Evolutionary conservation across 2,888 invertebrate genomes (phyloP).

Genomic region (Hecatera dysodea): DNA sequence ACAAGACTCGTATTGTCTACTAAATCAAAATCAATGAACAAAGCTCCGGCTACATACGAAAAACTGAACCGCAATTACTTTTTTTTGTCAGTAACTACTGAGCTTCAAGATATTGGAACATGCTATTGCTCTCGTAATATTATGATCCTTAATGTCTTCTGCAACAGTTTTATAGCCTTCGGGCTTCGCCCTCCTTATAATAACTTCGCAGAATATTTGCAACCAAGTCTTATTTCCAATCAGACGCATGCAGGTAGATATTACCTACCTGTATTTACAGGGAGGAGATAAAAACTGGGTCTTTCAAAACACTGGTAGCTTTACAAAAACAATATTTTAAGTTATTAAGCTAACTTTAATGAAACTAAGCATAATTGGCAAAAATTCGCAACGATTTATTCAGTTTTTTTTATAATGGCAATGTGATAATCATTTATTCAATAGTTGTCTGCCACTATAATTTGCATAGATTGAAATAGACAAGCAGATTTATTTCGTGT

Average conservation of each 20-base stretch:
- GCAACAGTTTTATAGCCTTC: constrained; percentile 46
- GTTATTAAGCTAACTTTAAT: too few relatives aligned
- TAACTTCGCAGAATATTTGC: constrained; percentile 57
- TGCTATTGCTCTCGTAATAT: constrained; percentile 34
- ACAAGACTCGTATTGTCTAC: background rate
- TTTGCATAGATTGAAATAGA: constrained; percentile 32
- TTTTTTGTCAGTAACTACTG: constrained; percentile 22
- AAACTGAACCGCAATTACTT: constrained; percentile 27
- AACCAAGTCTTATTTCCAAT: constrained; percentile 24
- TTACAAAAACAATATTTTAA: too few relatives aligned
- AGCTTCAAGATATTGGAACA: constrained; percentile 30
- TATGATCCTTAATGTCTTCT: constrained; percentile 49
- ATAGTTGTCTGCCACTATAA: constrained; percentile 14
- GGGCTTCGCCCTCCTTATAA: constrained; percentile 53
- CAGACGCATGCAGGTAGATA: background rate
- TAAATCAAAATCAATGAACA: background rate
- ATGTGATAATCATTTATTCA: background rate
- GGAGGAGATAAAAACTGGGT: background rate
- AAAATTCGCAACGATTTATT: background rate
- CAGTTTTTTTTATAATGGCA: background rate
- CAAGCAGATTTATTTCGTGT: constrained; percentile 37
- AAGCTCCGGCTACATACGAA: background rate
- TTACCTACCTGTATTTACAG: background rate
- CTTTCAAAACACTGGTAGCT: background rate
- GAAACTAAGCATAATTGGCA: background rate